Evolutionary conservation across 2,797 vertebrate species (phyloP).

Genomic region (Falco novaeseelandiae): DNA sequence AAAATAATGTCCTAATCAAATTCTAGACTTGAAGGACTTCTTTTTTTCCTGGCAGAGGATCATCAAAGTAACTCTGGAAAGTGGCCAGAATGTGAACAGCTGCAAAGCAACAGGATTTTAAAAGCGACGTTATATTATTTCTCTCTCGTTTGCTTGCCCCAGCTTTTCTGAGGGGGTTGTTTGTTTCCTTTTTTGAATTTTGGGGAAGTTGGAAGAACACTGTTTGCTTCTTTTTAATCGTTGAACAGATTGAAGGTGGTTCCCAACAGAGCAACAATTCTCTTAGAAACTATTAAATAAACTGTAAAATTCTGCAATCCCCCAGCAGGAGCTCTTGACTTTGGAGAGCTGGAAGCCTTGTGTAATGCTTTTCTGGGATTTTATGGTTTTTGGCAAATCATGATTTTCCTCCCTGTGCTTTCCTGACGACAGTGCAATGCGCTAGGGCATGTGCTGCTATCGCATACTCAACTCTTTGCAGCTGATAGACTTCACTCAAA

Average conservation of each 20-base stretch:
- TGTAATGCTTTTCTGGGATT: background rate
- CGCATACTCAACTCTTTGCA: background rate
- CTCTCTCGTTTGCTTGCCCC: background rate
- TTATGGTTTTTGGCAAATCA: background rate
- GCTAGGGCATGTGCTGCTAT: background rate
- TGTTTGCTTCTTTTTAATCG: background rate
- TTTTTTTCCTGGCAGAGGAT: background rate
- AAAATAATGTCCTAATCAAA: background rate
- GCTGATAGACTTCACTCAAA: background rate
- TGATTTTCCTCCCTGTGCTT: background rate
- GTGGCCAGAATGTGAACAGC: conserved; percentile 33
- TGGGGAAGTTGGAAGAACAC: background rate
- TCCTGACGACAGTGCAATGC: background rate
- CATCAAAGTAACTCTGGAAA: conserved; percentile 6
- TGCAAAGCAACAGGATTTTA: background rate
- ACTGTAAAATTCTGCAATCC: background rate
- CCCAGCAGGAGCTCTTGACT: background rate
- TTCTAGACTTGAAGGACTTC: background rate
- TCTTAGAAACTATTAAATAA: background rate
- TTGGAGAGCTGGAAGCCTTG: background rate
- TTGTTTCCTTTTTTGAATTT: background rate
- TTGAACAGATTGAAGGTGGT: background rate
- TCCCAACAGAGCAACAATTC: background rate
- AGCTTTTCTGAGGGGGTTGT: background rate
- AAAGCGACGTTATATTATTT: background rate